A percentile compares a stretch with the other conserved stretches of the same genome.
phyloP scores from a whole-genome alignment of 2,888 invertebrate species.

The Tachina lurida region DNA sequence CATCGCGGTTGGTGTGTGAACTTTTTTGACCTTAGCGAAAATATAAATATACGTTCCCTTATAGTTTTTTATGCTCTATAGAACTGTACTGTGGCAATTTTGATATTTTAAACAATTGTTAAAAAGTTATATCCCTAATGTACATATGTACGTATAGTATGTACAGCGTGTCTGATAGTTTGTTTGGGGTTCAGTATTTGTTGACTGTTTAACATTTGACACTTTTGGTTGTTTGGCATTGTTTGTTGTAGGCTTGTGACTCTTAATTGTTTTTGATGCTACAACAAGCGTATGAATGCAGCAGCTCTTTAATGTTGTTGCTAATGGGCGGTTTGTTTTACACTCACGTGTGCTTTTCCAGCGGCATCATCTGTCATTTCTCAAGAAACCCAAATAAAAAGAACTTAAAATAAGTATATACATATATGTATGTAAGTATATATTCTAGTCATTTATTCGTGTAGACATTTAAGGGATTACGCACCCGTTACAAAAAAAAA shows the following conservation, averaged over 20 bases:
- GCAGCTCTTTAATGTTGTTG: constrained; percentile 44
- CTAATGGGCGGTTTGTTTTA: constrained; percentile 68
- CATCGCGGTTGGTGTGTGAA: no score
- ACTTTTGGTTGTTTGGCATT: constrained; percentile 52
- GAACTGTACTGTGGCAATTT: no score
- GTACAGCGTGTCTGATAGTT: constrained; percentile 4
- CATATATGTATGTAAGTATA: not conserved
- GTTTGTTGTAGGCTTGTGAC: constrained; percentile 47
- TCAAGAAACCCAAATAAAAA: constrained; percentile 50
- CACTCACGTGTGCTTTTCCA: constrained; percentile 66
- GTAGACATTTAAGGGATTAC: constrained; percentile 52
- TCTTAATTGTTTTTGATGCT: constrained; percentile 59
- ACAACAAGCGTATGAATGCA: constrained; percentile 34
- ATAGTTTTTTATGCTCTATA: no score
- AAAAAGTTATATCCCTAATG: no score
- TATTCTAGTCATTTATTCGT: constrained; percentile 55
- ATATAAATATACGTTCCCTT: no score
- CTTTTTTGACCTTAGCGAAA: no score
- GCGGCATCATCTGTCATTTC: constrained; percentile 70
- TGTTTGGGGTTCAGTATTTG: constrained; percentile 53
- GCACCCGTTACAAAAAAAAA: constrained; percentile 60
- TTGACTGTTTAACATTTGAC: constrained; percentile 69
- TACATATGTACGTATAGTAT: constrained; percentile 1
- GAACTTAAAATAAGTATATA: constrained; percentile 32
- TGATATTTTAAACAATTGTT: no score